These are phyloP conservation scores for Spongilla lacustris DNA, from an alignment of 37 sponge, comb jelly and placozoan species.

Conservation along the genomic window DNA sequence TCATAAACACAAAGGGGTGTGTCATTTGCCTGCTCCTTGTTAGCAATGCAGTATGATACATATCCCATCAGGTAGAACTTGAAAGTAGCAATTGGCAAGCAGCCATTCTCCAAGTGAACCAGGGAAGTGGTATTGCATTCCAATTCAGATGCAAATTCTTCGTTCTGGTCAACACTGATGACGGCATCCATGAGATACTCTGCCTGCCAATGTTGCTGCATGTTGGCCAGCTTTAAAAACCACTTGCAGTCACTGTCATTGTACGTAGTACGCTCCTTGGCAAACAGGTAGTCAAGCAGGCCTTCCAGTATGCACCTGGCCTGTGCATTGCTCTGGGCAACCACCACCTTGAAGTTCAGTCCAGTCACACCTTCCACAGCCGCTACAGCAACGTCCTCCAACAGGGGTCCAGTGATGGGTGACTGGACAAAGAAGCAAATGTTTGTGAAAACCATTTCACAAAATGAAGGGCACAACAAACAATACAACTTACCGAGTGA, in stretches of 20 bases:
- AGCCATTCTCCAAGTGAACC: not conserved
- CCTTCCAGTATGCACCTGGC: slow-evolving; percentile 31
- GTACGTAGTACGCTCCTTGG: not conserved
- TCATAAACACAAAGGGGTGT: not conserved
- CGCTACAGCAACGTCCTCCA: not conserved
- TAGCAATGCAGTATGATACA: not conserved
- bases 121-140: not conserved
- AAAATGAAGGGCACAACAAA: too few relatives aligned
- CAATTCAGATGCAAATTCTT: slow-evolving; percentile 22
- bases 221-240: slow-evolving; percentile 64
- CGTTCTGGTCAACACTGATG: slow-evolving; percentile 11
- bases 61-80: slow-evolving; percentile 42
- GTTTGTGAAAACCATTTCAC: too few relatives aligned
- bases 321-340: not conserved
- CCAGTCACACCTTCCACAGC: not conserved
- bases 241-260: slow-evolving; percentile 24
- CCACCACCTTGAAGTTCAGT: not conserved
- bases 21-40: not conserved
- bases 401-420: not conserved
- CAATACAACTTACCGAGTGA: not conserved
- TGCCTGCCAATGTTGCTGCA: slow-evolving; percentile 31
- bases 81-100: slow-evolving; percentile 39
- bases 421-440: not conserved
- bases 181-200: slow-evolving; percentile 29
- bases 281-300: slow-evolving; percentile 47